phyloP scores from a whole-genome alignment of 2,113 vertebrate species.

The Cyanocitta stelleri region DNA sequence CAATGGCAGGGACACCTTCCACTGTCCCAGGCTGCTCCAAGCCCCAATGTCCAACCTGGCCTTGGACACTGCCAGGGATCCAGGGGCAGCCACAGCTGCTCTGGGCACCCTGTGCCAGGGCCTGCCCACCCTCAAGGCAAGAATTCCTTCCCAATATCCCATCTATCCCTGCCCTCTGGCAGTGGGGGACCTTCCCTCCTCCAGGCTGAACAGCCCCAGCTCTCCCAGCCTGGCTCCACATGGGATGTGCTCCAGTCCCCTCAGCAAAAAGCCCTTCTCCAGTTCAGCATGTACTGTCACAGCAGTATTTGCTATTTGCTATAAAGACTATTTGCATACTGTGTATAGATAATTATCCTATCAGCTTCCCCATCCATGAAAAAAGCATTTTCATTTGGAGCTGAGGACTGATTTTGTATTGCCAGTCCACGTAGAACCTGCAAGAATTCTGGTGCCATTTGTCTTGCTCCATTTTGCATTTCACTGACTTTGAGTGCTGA shows the following conservation, averaged over 20 bases:
- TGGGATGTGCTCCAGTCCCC: neutral
- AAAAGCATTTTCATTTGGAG: neutral
- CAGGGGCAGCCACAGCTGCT: neutral
- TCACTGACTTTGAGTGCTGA: neutral
- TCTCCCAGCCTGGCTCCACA: neutral
- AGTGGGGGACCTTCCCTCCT: neutral
- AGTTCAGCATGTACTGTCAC: neutral
- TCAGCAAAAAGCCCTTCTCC: neutral
- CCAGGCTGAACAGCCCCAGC: neutral
- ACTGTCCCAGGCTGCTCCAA: neutral
- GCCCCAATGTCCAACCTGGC: neutral
- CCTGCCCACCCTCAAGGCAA: accelerated
- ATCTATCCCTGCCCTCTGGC: accelerated
- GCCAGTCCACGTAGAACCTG: neutral
- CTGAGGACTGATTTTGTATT: neutral
- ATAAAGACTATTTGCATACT: neutral
- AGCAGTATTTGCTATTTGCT: neutral
- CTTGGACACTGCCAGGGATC: neutral
- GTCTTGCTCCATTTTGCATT: neutral
- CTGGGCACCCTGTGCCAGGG: neutral
- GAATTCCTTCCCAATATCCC: neutral
- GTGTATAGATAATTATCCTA: neutral
- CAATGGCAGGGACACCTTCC: neutral
- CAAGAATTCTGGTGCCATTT: neutral
- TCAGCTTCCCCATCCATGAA: neutral